Base-by-base conservation (phyloP, 1,140 invertebrate genomes). In the Hermetia illucens region DNA sequence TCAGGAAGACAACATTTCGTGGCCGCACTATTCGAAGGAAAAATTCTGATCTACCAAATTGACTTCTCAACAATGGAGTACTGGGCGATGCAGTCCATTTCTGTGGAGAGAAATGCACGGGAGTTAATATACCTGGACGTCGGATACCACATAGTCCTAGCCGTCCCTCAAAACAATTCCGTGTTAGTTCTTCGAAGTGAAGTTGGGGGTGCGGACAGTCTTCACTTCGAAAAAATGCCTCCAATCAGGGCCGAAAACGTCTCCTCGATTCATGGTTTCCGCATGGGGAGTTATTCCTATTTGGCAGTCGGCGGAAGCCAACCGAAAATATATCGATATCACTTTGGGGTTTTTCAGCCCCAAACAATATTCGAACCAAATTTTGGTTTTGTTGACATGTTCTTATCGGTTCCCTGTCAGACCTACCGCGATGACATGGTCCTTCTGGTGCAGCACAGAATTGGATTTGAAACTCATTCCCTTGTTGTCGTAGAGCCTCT, bases 371-470 rank as follows among this genome's bases (percentile, higher is more conserved):
- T 69, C 3, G 54, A 47, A 20, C 47, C 53, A 38, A 50, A 53
- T 13, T 61, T 58, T 25, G 60, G 51, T 10, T 18, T 60, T 1
- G 51, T 58, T 1, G 55, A 59, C 36, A 32, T 51, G n/a, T 68
- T 63, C 43, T 32, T 67, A 21, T 53, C 63, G 1, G 49, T 69
- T n/a, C 54, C 58, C 1, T 45, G 64, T 10, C 52, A 53, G 33
- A 66, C 55, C 3, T 66, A 65, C 37, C 51, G 63, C 18, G 64
- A 70, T 46, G 66, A 70, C 49, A 47, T 65, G 2, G 42, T 69
- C 33, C 40, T 71, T 16, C 43, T 71, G n/a, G 61, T 64, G 24
- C 65, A 70, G 50, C 61, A 66, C 40, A 46, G 47, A 3, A 46
- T 70, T 1, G 42, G 55, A 24, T 62, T 65, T 37, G 48, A 46